These are phyloP conservation scores for Agriopis aurantiaria DNA, from an alignment of 2,888 invertebrate genomes.

Conservation along the genomic window DNA sequence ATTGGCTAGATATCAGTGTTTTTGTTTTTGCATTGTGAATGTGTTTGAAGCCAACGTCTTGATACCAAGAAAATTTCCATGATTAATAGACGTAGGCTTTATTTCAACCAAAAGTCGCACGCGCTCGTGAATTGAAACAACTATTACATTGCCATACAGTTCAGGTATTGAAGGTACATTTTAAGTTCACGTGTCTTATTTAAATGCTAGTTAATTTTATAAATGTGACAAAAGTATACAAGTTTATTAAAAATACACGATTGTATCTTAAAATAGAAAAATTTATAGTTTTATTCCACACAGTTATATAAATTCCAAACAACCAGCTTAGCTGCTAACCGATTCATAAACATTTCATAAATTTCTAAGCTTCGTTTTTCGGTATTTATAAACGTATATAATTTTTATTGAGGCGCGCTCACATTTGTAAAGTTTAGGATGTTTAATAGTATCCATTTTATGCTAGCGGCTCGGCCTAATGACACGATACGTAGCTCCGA, in stretches of 20 bases:
- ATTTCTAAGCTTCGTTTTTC: constrained; percentile 27
- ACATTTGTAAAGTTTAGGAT: background rate
- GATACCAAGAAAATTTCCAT: background rate
- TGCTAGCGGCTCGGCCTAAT: background rate
- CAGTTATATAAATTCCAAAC: constrained; percentile 19
- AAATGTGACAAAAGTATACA: constrained; percentile 32
- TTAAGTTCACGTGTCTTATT: background rate
- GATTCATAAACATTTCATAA: constrained; percentile 24
- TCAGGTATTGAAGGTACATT: constrained; percentile 7
- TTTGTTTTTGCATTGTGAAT: too few relatives aligned
- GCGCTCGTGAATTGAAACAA: background rate
- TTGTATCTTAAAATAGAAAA: constrained; percentile 9
- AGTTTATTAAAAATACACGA: constrained; percentile 14
- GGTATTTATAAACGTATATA: constrained; percentile 26
- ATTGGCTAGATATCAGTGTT: too few relatives aligned
- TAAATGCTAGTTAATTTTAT: constrained; percentile 17
- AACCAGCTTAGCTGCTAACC: constrained; percentile 35
- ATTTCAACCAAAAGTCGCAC: background rate
- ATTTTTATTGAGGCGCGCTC: constrained; percentile 9
- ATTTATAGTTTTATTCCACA: constrained; percentile 11
- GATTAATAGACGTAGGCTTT: background rate
- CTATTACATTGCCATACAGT: constrained; percentile 2
- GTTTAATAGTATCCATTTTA: background rate
- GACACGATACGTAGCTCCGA: background rate
- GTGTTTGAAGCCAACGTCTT: too few relatives aligned